Evolutionary conservation across 2,113 vertebrate genomes (phyloP).

Genomic region (Mirza zaza): DNA sequence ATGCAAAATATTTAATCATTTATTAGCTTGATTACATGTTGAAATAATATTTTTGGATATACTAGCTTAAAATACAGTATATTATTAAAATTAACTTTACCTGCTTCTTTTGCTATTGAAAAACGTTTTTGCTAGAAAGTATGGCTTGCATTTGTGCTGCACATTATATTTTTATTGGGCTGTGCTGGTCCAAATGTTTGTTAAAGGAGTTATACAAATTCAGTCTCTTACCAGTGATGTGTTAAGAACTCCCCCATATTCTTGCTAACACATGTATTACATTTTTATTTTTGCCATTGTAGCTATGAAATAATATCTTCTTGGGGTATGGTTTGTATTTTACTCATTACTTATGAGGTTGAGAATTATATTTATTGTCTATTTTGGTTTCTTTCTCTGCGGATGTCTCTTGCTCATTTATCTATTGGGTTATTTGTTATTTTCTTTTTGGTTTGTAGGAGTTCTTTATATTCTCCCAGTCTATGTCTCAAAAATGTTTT

Average conservation of each 20-base stretch:
- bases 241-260: background rate
- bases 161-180: background rate
- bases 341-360: background rate
- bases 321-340: background rate
- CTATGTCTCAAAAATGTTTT: background rate
- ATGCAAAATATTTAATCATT: background rate
- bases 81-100: background rate
- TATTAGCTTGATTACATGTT: background rate
- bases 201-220: background rate
- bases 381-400: slow-evolving; percentile 9
- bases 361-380: background rate
- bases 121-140: background rate
- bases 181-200: background rate
- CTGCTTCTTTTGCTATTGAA: background rate
- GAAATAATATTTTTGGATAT: background rate
- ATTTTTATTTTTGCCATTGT: background rate
- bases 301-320: background rate
- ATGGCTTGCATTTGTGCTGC: background rate
- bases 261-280: background rate
- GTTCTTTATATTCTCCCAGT: background rate
- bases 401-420: background rate
- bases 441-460: slow-evolving; percentile 42
- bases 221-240: background rate
- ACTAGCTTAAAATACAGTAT: background rate
- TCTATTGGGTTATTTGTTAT: background rate